Evolutionary conservation across 2,113 vertebrate species (phyloP).

Genomic region (Pogona vitticeps): DNA sequence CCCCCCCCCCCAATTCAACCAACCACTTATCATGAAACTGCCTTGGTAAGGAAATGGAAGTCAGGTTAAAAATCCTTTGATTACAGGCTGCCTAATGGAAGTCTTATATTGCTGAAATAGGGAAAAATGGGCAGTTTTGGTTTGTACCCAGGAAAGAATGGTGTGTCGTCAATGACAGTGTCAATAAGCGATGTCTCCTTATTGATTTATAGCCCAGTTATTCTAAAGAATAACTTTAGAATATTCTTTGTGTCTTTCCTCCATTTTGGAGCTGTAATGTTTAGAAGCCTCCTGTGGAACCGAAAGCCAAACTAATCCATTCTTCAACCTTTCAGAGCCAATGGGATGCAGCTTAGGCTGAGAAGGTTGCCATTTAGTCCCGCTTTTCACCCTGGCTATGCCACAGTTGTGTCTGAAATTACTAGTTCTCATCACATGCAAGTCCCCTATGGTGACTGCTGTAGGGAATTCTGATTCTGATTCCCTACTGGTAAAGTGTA

Average conservation of each 20-base stretch:
- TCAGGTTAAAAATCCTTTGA: background rate
- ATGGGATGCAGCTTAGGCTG: background rate
- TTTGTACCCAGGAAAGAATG: background rate
- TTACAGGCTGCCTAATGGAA: background rate
- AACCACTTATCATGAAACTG: background rate
- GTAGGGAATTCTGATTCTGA: background rate
- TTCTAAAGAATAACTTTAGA: too few species aligned
- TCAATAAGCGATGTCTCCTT: background rate
- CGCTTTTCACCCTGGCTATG: background rate
- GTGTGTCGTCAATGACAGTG: background rate
- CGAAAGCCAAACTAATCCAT: background rate
- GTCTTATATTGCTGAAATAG: background rate
- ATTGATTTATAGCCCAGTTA: conserved; percentile 12
- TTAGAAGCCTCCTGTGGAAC: background rate
- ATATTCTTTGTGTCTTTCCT: background rate
- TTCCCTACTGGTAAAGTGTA: conserved; percentile 3
- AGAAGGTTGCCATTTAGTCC: background rate
- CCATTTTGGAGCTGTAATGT: background rate
- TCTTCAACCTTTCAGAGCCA: too few species aligned
- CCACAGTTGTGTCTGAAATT: background rate
- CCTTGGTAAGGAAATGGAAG: background rate
- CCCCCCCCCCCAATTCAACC: background rate
- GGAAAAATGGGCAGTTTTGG: background rate
- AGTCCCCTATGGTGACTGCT: background rate
- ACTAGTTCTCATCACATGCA: background rate